phyloP scores from a whole-genome alignment of 2,888 invertebrate species.

The Caenorhabditis macrosperma region DNA sequence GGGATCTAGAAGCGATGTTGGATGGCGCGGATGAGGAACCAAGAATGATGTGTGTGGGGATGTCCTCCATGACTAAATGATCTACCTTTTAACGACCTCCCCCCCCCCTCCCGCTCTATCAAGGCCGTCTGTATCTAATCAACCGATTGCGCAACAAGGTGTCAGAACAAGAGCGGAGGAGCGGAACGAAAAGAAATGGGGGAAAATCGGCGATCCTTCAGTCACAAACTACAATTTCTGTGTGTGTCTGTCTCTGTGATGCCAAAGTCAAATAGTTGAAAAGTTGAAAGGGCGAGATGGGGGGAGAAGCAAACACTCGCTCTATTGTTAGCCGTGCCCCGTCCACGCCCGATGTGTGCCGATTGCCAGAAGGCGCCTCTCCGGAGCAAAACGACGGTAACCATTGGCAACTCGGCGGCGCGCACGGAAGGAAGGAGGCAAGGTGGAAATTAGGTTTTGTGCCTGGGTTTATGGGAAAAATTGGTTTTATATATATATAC shows the following conservation, averaged over 20 bases:
- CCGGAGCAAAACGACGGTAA: no score
- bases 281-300: conserved; percentile 15
- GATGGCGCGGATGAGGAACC: no score
- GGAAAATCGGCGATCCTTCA: no score
- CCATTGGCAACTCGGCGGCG: not conserved
- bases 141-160: conserved; percentile 30
- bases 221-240: conserved; percentile 26
- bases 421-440: not conserved
- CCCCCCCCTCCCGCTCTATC: no score
- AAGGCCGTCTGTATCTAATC: conserved; percentile 2
- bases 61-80: no score
- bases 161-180: conserved; percentile 1
- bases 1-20: no score
- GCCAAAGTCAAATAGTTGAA: conserved; percentile 41
- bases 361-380: no score
- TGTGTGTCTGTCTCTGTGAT: conserved; percentile 1
- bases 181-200: no score
- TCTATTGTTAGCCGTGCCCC: not conserved
- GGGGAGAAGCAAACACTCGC: conserved; percentile 21
- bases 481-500: not conserved
- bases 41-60: no score
- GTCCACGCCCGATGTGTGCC: not conserved
- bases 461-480: not conserved
- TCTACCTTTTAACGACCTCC: no score
- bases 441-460: conserved; percentile 1